These are phyloP conservation scores for Agapornis canus DNA, from an alignment of 2,797 vertebrate genomes.

Conservation along the genomic window DNA sequence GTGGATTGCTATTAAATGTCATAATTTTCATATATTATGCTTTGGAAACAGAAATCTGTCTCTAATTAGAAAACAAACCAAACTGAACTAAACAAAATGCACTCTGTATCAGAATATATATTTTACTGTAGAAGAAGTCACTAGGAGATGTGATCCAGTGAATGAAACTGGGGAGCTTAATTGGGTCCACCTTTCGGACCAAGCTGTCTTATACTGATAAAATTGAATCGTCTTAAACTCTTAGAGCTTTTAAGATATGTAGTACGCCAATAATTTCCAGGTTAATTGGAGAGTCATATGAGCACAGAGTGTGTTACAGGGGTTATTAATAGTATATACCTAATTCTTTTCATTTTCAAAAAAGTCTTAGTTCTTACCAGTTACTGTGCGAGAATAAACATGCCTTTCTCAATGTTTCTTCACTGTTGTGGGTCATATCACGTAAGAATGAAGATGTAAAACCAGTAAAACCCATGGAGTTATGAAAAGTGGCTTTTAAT, in stretches of 20 bases:
- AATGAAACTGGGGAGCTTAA: neutral
- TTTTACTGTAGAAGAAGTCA: neutral
- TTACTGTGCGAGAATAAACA: neutral
- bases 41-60: neutral
- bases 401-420: neutral
- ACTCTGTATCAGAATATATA: neutral
- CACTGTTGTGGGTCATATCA: rapidly evolving
- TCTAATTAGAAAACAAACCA: neutral
- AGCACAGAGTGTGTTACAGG: neutral
- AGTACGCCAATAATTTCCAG: neutral
- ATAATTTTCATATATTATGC: neutral
- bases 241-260: neutral
- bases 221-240: neutral
- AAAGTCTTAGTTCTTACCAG: neutral
- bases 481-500: neutral
- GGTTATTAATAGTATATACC: neutral
- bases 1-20: neutral
- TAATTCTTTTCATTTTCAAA: neutral
- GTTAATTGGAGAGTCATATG: neutral
- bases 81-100: neutral
- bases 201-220: neutral
- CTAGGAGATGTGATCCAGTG: conserved; percentile 3
- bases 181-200: neutral
- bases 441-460: neutral
- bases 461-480: rapidly evolving